These are phyloP conservation scores for Panopea generosa DNA, from an alignment of 2,888 invertebrate species.

Conservation along the genomic window DNA sequence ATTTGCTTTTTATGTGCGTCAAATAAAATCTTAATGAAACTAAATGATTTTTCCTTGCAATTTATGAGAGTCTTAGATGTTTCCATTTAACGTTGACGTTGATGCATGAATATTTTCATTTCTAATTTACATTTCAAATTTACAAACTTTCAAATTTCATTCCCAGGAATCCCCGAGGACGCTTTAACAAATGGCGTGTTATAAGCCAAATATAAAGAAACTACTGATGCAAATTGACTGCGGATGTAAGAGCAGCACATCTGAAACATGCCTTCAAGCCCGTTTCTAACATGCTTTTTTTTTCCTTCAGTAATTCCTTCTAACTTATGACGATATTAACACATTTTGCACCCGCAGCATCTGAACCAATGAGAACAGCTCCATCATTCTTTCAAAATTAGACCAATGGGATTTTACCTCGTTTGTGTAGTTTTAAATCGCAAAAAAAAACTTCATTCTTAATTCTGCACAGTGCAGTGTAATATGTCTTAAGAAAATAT, in stretches of 20 bases:
- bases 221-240: too few relatives aligned
- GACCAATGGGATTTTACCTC: conserved; percentile 40
- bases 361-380: not conserved
- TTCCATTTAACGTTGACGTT: too few relatives aligned
- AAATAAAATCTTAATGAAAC: too few relatives aligned
- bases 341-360: not conserved
- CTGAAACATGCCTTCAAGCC: not conserved
- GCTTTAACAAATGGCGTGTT: too few relatives aligned
- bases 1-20: too few relatives aligned
- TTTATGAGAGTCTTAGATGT: too few relatives aligned
- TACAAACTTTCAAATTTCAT: conserved; percentile 15
- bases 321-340: not conserved
- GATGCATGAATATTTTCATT: too few relatives aligned
- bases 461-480: conserved; percentile 25
- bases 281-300: not conserved
- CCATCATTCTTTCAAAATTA: conserved; percentile 38
- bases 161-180: conserved; percentile 19
- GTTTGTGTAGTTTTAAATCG: conserved; percentile 35
- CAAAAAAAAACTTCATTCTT: conserved; percentile 37
- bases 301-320: not conserved
- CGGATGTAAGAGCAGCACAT: too few relatives aligned
- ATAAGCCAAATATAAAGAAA: too few relatives aligned
- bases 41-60: too few relatives aligned
- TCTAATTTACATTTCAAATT: conserved; percentile 37
- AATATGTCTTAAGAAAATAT: conserved; percentile 37